A percentile compares a stretch with the other conserved stretches of the same genome.
Evolutionary conservation across 2,888 invertebrate genomes (phyloP).

Genomic region (Rhingia rostrata): DNA sequence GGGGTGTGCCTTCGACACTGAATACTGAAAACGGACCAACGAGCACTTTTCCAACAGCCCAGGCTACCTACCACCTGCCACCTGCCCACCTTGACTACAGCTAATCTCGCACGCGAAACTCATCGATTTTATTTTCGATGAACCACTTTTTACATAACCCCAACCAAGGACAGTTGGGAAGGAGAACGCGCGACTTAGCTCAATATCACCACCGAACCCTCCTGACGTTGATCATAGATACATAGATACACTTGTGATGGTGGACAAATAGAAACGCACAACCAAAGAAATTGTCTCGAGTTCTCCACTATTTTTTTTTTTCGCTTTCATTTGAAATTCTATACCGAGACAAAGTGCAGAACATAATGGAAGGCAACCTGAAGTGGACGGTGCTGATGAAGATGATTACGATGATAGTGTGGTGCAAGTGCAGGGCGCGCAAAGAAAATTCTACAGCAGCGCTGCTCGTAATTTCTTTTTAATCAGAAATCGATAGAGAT

Average conservation of each 20-base stretch:
- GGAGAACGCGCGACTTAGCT: slow-evolving; percentile 3
- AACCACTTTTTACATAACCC: slow-evolving; percentile 62
- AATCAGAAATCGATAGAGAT: slow-evolving; percentile 69
- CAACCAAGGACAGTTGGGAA: background rate
- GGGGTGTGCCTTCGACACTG: slow-evolving; percentile 55
- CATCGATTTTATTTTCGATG: slow-evolving; percentile 72
- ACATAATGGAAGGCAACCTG: slow-evolving; percentile 33
- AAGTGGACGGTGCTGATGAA: slow-evolving; percentile 29
- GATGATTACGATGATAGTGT: slow-evolving; percentile 1
- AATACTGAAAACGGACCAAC: background rate
- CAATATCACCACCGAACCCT: background rate
- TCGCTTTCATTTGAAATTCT: slow-evolving; percentile 26
- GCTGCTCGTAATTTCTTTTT: slow-evolving; percentile 64
- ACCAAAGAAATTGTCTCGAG: slow-evolving; percentile 29
- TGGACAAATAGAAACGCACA: slow-evolving; percentile 50
- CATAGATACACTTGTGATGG: background rate
- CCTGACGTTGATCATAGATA: slow-evolving; percentile 48
- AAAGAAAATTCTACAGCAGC: slow-evolving; percentile 45
- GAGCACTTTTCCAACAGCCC: background rate
- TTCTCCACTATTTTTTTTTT: background rate
- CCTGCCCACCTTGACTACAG: slow-evolving; percentile 10
- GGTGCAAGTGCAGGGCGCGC: background rate
- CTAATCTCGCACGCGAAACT: slow-evolving; percentile 67
- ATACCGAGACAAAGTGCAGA: slow-evolving; percentile 15
- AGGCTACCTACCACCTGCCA: slow-evolving; percentile 6